Evolutionary conservation across 2,888 invertebrate species (phyloP).

Genomic region (Oscheius sp.): DNA sequence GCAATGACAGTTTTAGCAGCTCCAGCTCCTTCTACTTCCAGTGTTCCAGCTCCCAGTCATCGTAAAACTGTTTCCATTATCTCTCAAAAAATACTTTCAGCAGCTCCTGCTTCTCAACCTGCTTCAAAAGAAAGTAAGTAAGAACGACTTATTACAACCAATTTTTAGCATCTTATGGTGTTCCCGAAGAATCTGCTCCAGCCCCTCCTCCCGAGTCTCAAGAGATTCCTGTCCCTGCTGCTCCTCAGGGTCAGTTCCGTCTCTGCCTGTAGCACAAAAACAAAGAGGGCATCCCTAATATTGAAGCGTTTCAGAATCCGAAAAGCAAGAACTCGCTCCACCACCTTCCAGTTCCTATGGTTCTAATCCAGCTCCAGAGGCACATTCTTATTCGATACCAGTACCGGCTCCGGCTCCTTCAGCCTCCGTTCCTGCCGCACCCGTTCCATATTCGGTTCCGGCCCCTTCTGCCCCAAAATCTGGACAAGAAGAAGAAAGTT

Average conservation of each 20-base stretch:
- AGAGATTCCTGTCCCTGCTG: not conserved
- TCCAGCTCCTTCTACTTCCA: slow-evolving; percentile 3
- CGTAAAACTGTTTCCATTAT: slow-evolving; percentile 1
- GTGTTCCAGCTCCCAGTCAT: not conserved
- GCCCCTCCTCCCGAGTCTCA: slow-evolving; percentile 11
- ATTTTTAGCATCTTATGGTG: no score
- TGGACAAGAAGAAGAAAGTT: no score
- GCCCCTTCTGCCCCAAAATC: not conserved
- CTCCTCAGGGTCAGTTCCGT: not conserved
- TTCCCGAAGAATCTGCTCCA: slow-evolving; percentile 3
- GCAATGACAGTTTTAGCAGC: not conserved
- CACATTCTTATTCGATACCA: not conserved
- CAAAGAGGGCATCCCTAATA: not conserved
- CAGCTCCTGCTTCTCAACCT: slow-evolving; percentile 1
- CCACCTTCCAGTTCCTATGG: not conserved
- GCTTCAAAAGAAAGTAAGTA: slow-evolving; percentile 4
- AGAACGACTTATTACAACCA: no score
- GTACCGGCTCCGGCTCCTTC: slow-evolving; percentile 23
- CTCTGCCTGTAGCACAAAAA: not conserved
- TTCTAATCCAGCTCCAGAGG: slow-evolving; percentile 5
- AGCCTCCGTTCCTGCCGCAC: slow-evolving; percentile 21
- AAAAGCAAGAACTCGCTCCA: not conserved
- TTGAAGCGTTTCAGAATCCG: no score
- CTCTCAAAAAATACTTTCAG: no score
- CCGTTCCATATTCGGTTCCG: slow-evolving; percentile 10